Conservation (phyloP, 2,888 invertebrate species). For the Zootermopsis nevadensis region DNA sequence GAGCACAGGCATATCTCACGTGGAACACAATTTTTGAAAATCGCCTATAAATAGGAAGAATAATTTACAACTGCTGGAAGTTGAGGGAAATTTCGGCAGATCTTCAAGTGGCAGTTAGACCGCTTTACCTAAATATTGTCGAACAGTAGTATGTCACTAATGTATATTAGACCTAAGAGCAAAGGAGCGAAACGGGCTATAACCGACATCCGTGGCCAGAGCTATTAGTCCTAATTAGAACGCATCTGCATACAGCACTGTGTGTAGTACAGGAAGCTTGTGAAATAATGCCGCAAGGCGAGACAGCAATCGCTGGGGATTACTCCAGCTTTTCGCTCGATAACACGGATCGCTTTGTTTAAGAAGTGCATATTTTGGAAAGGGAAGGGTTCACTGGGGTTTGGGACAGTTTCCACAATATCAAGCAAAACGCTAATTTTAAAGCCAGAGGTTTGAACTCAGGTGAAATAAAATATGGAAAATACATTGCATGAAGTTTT, state of each 20-base stretch:
- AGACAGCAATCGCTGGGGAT: background rate
- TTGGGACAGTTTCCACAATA: background rate
- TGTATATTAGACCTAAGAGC: slow-evolving; percentile 40
- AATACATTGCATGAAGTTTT: background rate
- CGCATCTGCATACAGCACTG: slow-evolving; percentile 36
- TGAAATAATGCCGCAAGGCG: background rate
- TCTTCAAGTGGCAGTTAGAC: too few relatives aligned
- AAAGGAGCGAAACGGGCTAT: slow-evolving; percentile 39
- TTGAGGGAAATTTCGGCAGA: too few relatives aligned
- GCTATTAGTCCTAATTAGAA: slow-evolving; percentile 40
- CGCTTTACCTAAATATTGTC: background rate
- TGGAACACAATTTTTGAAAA: too few relatives aligned
- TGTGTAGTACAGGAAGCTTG: background rate
- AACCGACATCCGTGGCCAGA: slow-evolving; percentile 35
- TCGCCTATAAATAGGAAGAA: too few relatives aligned
- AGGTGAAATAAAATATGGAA: background rate
- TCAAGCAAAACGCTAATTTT: background rate
- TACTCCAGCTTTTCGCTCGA: background rate
- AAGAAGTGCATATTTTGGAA: background rate
- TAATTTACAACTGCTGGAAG: too few relatives aligned
- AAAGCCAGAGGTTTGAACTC: background rate
- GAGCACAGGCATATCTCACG: too few relatives aligned
- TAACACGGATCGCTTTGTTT: background rate
- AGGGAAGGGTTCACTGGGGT: background rate
- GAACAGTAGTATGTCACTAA: slow-evolving; percentile 24